Percentiles rank a stretch among this genome's conserved stretches.
phyloP scores from a whole-genome alignment of 2,888 invertebrate species.

The Spodoptera littoralis region DNA sequence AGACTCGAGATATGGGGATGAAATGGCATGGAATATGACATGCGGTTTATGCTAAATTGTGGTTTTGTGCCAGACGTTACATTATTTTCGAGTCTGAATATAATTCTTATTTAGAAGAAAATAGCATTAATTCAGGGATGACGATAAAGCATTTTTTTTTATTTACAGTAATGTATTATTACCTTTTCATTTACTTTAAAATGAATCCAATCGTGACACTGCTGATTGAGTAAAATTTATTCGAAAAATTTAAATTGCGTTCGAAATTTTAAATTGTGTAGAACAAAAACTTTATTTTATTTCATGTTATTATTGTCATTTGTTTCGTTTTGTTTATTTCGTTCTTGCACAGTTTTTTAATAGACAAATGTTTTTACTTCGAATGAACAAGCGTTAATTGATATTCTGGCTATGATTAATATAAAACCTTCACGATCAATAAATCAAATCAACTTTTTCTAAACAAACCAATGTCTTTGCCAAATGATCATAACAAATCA shows the following conservation, averaged over 20 bases:
- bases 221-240: conserved; percentile 54
- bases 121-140: too few species aligned
- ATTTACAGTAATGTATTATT: conserved; percentile 2
- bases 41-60: conserved; percentile 40
- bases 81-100: conserved; percentile 30
- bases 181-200: conserved; percentile 34
- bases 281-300: conserved; percentile 1
- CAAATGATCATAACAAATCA: conserved; percentile 53
- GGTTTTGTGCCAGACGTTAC: conserved; percentile 17
- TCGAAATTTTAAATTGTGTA: conserved; percentile 51
- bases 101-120: background rate
- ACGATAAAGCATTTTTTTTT: background rate
- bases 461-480: conserved; percentile 19
- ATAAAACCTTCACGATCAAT: conserved; percentile 46
- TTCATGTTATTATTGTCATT: background rate
- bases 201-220: conserved; percentile 46
- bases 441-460: conserved; percentile 53
- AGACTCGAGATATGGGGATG: conserved; percentile 25
- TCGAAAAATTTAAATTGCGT: too few species aligned
- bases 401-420: conserved; percentile 15
- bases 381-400: conserved; percentile 1
- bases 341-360: background rate
- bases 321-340: background rate
- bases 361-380: conserved; percentile 2
- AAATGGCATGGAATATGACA: conserved; percentile 34